Base-by-base conservation (phyloP, 1,140 invertebrate genomes). In the Hylyphantes graminicola region DNA sequence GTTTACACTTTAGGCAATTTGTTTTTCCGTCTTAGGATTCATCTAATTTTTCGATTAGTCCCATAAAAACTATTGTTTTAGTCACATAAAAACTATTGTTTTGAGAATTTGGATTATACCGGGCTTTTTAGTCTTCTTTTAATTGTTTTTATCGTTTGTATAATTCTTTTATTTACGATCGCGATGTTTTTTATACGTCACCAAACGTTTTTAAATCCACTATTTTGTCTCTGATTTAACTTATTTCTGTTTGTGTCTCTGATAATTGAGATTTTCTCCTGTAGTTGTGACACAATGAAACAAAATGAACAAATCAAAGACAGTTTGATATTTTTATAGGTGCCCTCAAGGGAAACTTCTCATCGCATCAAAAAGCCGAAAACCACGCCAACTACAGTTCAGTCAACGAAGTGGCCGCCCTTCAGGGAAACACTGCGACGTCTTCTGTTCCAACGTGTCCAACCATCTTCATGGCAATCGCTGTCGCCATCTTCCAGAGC, bases 311-410 rank as follows among this genome's bases (percentile, higher is more conserved):
- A 61, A 61, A 61, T 61, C 2, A 61, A 61, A 17, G 17, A 61
- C 17, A 12, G 2, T 15, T 61, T 61, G 12, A 61, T 61, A 61
- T 8, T 48, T 74, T 74, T 55, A 0, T 55, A 74, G 72, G 72
- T 21, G 72, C 72, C 13, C 54, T 74, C 53, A 74, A 74, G 17
- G 72, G 72, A 57, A 21, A n/a, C 19, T 74, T 74, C 21, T 19
- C 48, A 17, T 21, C 48, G 13, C 3, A 53, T 51, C n/a, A 74
- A 74, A n/a, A 35, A 51, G 15, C 57, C 54, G 68, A 72, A 15
- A 12, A n/a, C 68, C 50, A 15, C 51, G n/a, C 35, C 68, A 74
- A 15, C 48, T 17, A 12, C 54, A 74, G 19, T 50, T 57, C 72
- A 12, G 72, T 21, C 9, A 74, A 74, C 17, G 72, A 74, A 74